phyloP scores from a whole-genome alignment of 2,113 vertebrate genomes.

The Oreochromis niloticus region DNA sequence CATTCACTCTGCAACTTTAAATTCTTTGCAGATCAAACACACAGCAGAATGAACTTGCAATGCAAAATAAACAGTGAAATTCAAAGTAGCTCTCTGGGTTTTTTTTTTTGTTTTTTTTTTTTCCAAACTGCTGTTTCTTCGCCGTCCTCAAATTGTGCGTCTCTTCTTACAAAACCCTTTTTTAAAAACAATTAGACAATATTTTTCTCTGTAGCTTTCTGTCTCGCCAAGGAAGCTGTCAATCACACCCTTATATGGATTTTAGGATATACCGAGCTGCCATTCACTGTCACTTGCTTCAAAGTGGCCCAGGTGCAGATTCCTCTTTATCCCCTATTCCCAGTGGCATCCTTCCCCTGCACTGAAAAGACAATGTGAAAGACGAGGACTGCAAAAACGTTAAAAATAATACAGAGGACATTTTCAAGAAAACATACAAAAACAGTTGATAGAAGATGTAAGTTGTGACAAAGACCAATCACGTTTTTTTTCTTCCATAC shows the following conservation, averaged over 20 bases:
- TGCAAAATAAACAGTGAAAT: not conserved
- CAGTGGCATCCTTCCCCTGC: not conserved
- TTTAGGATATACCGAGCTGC: not conserved
- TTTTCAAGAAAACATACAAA: not conserved
- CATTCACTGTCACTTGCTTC: slow-evolving; percentile 35
- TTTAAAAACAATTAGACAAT: not conserved
- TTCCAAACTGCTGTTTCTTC: not conserved
- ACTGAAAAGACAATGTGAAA: slow-evolving; percentile 9
- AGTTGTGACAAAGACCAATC: not conserved
- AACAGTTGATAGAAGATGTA: not conserved
- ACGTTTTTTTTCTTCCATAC: not conserved
- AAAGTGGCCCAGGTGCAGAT: slow-evolving; percentile 48
- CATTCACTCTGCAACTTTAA: not conserved
- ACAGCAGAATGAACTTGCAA: not conserved
- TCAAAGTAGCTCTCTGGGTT: not conserved
- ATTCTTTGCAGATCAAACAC: not conserved
- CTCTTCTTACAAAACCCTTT: not conserved
- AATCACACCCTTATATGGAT: slow-evolving; percentile 15
- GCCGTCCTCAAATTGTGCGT: not conserved
- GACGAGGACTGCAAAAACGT: not conserved
- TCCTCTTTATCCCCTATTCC: slow-evolving; percentile 1
- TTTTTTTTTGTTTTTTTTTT: not conserved
- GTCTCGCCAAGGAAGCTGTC: slow-evolving; percentile 4
- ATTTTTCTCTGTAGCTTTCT: not conserved
- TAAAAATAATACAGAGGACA: not conserved